phyloP scores from a whole-genome alignment of 1,140 invertebrate genomes.

The Philaenus spumarius region DNA sequence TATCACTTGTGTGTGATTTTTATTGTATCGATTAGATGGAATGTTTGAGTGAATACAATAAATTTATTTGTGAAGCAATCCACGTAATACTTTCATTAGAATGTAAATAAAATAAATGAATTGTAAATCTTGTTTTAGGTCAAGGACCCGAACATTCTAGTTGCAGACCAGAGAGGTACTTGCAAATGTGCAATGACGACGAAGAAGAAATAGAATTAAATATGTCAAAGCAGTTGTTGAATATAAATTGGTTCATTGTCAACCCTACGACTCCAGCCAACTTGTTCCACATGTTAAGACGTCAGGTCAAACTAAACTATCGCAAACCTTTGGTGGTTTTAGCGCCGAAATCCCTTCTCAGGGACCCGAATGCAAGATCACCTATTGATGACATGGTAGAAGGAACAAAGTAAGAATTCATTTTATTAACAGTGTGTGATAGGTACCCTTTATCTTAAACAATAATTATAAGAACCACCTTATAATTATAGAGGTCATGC shows the following conservation, averaged over 20 bases:
- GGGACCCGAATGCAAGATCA: conserved; percentile 71
- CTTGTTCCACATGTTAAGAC: conserved; percentile 91
- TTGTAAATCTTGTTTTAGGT: conserved; percentile 39
- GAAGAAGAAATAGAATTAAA: conserved; percentile 73
- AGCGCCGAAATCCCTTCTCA: conserved; percentile 80
- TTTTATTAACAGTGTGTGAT: too few species aligned
- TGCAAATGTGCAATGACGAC: conserved; percentile 79
- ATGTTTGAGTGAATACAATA: too few species aligned
- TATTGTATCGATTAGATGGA: too few species aligned
- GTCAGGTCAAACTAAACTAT: conserved; percentile 85
- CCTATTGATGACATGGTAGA: conserved; percentile 70
- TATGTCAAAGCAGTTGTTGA: conserved; percentile 25
- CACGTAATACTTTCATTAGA: too few species aligned
- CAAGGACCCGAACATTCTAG: conserved; percentile 96
- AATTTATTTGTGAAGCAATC: too few species aligned
- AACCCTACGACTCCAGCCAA: conserved; percentile 95
- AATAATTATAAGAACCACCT: too few species aligned
- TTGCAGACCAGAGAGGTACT: conserved; percentile 85
- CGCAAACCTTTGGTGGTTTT: conserved; percentile 87
- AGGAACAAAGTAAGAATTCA: conserved; percentile 45
- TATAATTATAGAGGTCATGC: too few species aligned
- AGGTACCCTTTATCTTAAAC: too few species aligned
- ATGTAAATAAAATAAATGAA: too few species aligned
- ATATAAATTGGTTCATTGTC: conserved; percentile 79
- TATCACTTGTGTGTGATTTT: too few species aligned